A percentile compares a stretch with the other conserved stretches of the same genome.
These are phyloP conservation scores for Pocillopora verrucosa DNA, from an alignment of 64 coral and sea anemone genomes.

Conservation along the genomic window DNA sequence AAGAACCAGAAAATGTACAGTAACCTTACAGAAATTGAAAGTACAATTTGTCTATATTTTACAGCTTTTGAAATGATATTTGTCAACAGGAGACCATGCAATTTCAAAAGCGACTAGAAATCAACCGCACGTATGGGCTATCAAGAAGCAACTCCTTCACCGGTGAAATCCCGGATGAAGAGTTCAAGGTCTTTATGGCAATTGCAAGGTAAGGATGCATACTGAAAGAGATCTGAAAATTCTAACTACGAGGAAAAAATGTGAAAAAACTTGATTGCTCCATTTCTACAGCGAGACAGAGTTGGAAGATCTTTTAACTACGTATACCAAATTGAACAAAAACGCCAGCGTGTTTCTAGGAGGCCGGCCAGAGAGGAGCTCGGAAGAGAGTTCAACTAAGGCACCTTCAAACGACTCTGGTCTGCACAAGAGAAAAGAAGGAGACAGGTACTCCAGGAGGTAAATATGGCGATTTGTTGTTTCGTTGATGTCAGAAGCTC, in stretches of 20 bases:
- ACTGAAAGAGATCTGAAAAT: too few relatives aligned
- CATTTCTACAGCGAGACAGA: conserved; percentile 76
- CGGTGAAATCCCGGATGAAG: conserved; percentile 85
- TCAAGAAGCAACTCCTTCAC: conserved; percentile 29
- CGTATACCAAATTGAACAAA: conserved; percentile 91
- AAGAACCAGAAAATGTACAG: too few relatives aligned
- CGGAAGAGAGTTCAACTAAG: conserved; percentile 14
- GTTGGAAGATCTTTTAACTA: conserved; percentile 90
- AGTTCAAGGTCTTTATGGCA: conserved; percentile 92
- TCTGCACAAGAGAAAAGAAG: conserved; percentile 60
- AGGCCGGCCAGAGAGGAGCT: conserved; percentile 51
- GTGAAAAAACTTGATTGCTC: background rate
- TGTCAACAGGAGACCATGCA: conserved; percentile 82
- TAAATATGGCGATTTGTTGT: background rate
- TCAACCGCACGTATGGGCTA: conserved; percentile 75
- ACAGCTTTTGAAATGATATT: background rate
- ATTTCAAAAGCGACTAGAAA: conserved; percentile 73
- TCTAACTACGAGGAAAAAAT: too few relatives aligned
- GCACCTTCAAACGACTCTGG: conserved; percentile 11
- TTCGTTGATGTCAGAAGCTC: background rate
- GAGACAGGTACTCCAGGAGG: conserved; percentile 22
- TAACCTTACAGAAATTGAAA: background rate
- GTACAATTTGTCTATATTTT: background rate
- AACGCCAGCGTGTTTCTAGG: conserved; percentile 92
- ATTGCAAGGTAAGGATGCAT: conserved; percentile 69